phyloP scores from a whole-genome alignment of 2,888 invertebrate species.

The Pimpla rufipes region DNA sequence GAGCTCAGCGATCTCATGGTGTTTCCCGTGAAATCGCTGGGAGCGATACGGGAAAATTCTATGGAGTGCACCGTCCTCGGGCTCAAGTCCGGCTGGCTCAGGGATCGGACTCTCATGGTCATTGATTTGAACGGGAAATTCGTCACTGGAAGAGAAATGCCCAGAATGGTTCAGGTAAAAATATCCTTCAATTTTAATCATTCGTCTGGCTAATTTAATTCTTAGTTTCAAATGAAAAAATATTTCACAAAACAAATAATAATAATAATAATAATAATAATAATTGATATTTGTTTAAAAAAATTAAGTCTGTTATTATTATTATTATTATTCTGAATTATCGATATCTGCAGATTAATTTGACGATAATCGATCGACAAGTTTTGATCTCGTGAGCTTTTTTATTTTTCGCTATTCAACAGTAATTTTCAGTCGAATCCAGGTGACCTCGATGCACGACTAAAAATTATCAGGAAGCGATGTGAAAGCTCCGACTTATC shows the following conservation, averaged over 20 bases:
- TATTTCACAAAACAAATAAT: too few species aligned
- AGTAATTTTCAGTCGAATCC: neutral
- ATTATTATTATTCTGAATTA: neutral
- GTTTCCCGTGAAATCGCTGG: slow-evolving; percentile 89
- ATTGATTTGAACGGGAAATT: slow-evolving; percentile 87
- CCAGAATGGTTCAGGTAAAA: slow-evolving; percentile 86
- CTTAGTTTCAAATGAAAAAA: too few species aligned
- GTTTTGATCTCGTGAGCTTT: too few species aligned
- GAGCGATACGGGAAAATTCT: slow-evolving; percentile 85
- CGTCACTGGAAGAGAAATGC: slow-evolving; percentile 87
- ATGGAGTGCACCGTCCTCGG: slow-evolving; percentile 87
- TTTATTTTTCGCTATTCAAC: neutral
- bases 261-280: too few species aligned
- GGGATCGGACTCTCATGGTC: slow-evolving; percentile 88
- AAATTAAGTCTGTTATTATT: neutral
- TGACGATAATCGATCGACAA: too few species aligned
- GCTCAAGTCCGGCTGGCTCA: slow-evolving; percentile 86
- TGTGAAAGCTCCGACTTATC: too few species aligned
- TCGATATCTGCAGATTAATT: too few species aligned
- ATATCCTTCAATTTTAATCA: too few species aligned
- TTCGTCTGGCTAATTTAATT: too few species aligned
- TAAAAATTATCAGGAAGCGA: too few species aligned
- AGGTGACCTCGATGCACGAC: too few species aligned
- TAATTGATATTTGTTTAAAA: too few species aligned
- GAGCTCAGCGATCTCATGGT: slow-evolving; percentile 86